phyloP scores from a whole-genome alignment of 1,140 invertebrate species.

The Gryllus bimaculatus region DNA sequence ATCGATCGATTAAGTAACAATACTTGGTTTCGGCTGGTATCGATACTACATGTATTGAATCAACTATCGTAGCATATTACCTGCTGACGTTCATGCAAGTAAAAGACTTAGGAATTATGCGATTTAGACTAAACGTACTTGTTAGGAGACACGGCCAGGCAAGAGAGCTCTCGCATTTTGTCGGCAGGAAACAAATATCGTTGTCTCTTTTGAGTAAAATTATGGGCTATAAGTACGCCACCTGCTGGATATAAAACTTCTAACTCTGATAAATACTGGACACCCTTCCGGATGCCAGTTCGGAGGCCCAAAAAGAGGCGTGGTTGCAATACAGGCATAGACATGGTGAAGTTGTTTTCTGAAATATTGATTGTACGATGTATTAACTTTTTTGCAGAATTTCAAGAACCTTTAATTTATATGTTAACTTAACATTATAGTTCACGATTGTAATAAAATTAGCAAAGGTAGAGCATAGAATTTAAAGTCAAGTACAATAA shows the following conservation, averaged over 20 bases:
- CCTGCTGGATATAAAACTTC: slow-evolving; percentile 61
- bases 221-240: slow-evolving; percentile 52
- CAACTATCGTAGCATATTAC: not conserved
- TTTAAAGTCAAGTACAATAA: too few species aligned
- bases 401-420: too few species aligned
- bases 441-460: too few species aligned
- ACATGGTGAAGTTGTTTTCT: not conserved
- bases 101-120: not conserved
- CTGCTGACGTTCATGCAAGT: not conserved
- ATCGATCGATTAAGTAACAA: too few species aligned
- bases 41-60: not conserved
- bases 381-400: too few species aligned
- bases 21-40: too few species aligned
- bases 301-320: slow-evolving; percentile 48
- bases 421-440: too few species aligned
- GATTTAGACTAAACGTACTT: not conserved
- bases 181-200: slow-evolving; percentile 28
- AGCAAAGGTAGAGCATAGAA: too few species aligned
- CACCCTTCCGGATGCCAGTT: slow-evolving; percentile 47
- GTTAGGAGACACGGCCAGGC: not conserved
- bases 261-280: slow-evolving; percentile 51
- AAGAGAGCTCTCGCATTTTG: not conserved
- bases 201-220: slow-evolving; percentile 39
- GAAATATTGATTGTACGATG: not conserved
- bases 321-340: slow-evolving; percentile 36